A percentile compares a stretch with the other conserved stretches of the same genome.
These are phyloP conservation scores for Brachionichthys hirsutus DNA, from an alignment of 2,113 vertebrate species.

Conservation along the genomic window DNA sequence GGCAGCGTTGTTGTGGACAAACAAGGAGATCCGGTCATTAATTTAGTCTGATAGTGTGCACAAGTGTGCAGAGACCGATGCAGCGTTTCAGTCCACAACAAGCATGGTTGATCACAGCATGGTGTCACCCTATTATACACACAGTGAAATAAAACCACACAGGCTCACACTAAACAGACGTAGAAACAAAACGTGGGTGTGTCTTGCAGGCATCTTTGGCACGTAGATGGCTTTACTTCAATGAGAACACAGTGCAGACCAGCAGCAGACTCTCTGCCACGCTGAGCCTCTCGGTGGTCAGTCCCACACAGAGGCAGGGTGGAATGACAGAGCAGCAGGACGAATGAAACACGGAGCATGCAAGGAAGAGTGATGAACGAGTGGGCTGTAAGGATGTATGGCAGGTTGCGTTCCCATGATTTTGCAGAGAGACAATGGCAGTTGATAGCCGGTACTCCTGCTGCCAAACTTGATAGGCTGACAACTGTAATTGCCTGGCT, in stretches of 20 bases:
- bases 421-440: slow-evolving; percentile 47
- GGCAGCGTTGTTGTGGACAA: slow-evolving; percentile 1
- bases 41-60: slow-evolving; percentile 11
- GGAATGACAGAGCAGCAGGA: slow-evolving; percentile 16
- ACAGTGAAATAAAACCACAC: slow-evolving; percentile 24
- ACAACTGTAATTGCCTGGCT: slow-evolving; percentile 58
- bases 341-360: slow-evolving; percentile 17
- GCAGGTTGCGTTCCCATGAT: slow-evolving; percentile 27
- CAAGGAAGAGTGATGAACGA: slow-evolving; percentile 5
- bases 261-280: slow-evolving; percentile 41
- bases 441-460: slow-evolving; percentile 46
- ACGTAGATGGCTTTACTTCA: slow-evolving; percentile 60
- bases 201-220: slow-evolving; percentile 59
- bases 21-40: slow-evolving; percentile 20
- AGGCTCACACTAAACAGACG: slow-evolving; percentile 26
- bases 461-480: slow-evolving; percentile 54
- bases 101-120: slow-evolving; percentile 51
- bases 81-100: slow-evolving; percentile 16
- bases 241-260: slow-evolving; percentile 54
- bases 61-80: neutral
- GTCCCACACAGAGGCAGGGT: slow-evolving; percentile 42
- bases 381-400: slow-evolving; percentile 16
- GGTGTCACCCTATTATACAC: slow-evolving; percentile 35
- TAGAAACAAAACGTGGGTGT: slow-evolving; percentile 42
- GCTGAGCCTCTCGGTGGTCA: slow-evolving; percentile 51